Evolutionary conservation across 2,113 vertebrate genomes (phyloP).

Genomic region (Chaetura pelagica): DNA sequence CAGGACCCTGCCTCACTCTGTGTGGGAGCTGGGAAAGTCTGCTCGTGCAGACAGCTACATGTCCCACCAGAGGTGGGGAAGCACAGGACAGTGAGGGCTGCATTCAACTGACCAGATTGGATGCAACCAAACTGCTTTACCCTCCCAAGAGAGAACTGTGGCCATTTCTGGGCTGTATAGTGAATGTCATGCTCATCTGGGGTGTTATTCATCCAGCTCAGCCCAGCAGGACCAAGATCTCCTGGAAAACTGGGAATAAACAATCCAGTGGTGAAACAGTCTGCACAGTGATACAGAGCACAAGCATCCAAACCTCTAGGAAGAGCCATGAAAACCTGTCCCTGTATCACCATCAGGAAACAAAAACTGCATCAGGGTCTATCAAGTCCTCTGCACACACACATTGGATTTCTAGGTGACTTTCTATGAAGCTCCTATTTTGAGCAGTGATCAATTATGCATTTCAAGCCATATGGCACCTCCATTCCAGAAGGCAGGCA

Average conservation of each 20-base stretch:
- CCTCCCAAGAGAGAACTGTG: neutral
- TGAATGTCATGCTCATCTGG: neutral
- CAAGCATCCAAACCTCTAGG: neutral
- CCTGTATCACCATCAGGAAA: neutral
- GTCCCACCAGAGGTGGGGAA: accelerated
- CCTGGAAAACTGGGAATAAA: neutral
- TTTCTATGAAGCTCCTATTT: slow-evolving; percentile 57
- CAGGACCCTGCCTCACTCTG: neutral
- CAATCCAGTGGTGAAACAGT: neutral
- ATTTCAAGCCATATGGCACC: slow-evolving; percentile 63
- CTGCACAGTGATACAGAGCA: neutral
- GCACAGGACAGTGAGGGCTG: neutral
- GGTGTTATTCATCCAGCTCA: neutral
- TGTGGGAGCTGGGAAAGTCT: neutral
- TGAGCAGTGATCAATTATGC: slow-evolving; percentile 45
- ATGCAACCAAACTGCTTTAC: neutral
- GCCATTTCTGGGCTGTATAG: neutral
- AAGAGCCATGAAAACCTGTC: neutral
- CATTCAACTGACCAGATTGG: neutral
- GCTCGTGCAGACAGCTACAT: neutral
- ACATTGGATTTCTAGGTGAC: neutral
- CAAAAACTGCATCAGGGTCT: neutral
- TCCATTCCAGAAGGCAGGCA: slow-evolving; percentile 29
- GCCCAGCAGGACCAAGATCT: neutral
- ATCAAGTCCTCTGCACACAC: neutral